These are phyloP conservation scores for Apodemia zela DNA, from an alignment of 2,888 invertebrate genomes.

Conservation along the genomic window DNA sequence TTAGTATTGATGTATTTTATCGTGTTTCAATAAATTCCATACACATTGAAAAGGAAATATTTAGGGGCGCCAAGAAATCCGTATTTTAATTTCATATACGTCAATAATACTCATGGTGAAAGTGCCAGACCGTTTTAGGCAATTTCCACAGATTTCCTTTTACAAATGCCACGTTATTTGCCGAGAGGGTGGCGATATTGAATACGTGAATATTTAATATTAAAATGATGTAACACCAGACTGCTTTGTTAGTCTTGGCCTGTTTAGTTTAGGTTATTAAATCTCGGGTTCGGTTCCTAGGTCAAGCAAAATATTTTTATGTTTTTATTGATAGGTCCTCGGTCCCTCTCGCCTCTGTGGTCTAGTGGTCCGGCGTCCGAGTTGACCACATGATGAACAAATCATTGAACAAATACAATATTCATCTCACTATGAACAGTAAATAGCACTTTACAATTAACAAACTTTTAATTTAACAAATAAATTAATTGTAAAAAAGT, in stretches of 20 bases:
- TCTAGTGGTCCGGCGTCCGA: no score
- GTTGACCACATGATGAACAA: no score
- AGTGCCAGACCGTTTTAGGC: background rate
- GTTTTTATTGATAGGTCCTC: no score
- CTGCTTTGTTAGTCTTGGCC: background rate
- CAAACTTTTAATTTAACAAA: no score
- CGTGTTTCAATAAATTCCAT: no score
- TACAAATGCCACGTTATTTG: slow-evolving; percentile 13
- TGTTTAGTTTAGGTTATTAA: background rate
- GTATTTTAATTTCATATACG: slow-evolving; percentile 8
- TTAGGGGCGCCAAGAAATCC: background rate
- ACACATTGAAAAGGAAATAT: background rate
- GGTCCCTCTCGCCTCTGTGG: no score
- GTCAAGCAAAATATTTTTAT: no score
- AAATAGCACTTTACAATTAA: no score
- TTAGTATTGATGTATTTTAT: no score
- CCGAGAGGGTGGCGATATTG: background rate
- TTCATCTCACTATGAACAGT: no score
- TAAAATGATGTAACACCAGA: background rate
- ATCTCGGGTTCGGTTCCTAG: background rate
- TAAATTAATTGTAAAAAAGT: no score
- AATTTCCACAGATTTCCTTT: slow-evolving; percentile 10
- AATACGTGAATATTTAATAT: slow-evolving; percentile 7
- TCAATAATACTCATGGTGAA: background rate
- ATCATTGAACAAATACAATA: no score